A percentile compares a stretch with the other conserved stretches of the same genome.
phyloP scores from a whole-genome alignment of 2,113 vertebrate genomes.

The Turnix velox region DNA sequence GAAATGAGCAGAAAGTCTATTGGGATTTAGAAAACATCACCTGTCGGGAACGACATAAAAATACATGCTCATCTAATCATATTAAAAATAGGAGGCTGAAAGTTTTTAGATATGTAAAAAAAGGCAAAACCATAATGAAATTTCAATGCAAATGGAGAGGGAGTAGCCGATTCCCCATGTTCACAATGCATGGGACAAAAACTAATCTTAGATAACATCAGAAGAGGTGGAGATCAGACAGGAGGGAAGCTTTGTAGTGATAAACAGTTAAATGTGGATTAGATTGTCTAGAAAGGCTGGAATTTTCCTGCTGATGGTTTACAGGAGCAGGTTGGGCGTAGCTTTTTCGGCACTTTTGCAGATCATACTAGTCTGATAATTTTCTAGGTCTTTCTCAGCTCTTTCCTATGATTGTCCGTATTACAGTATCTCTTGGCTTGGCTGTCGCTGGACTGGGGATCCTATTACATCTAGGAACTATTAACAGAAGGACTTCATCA shows the following conservation, averaged over 20 bases:
- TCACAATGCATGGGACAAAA: background rate
- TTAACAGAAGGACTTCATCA: background rate
- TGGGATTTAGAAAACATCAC: background rate
- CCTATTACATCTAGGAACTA: background rate
- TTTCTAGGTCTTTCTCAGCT: slow-evolving; percentile 10
- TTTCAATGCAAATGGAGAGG: background rate
- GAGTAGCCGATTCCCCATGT: background rate
- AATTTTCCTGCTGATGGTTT: background rate
- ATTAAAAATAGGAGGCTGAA: background rate
- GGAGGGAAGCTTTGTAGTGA: slow-evolving; percentile 30
- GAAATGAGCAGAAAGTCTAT: background rate
- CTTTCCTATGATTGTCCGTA: background rate
- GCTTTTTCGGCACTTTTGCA: slow-evolving; percentile 20
- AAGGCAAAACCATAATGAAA: background rate
- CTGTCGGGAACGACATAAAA: background rate
- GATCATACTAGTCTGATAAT: background rate
- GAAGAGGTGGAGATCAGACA: background rate
- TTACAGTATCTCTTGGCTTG: background rate
- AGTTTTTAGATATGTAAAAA: background rate
- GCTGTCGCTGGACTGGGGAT: background rate
- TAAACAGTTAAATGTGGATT: slow-evolving; percentile 29
- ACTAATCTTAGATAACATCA: slow-evolving; percentile 36
- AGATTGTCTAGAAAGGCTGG: slow-evolving; percentile 20
- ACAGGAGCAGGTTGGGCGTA: background rate
- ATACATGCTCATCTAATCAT: background rate